Percentiles rank a stretch among this genome's conserved stretches.
phyloP scores from a whole-genome alignment of 2,797 vertebrate species.

The Emys orbicularis region DNA sequence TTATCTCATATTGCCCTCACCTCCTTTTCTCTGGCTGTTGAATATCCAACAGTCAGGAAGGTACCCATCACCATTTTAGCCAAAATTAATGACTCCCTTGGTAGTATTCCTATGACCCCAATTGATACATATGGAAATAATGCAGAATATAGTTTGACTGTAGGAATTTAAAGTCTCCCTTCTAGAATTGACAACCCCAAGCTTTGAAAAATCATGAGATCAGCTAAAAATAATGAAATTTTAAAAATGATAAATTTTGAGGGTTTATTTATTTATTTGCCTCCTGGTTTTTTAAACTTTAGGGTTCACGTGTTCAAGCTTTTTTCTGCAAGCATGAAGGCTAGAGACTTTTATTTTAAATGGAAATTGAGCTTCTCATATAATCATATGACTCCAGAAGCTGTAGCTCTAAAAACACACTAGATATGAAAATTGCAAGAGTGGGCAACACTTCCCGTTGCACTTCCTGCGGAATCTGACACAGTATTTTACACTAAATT shows the following conservation, averaged over 20 bases:
- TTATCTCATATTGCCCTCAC: rapidly evolving
- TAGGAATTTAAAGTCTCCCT: not conserved
- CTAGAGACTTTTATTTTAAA: not conserved
- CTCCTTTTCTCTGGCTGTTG: not conserved
- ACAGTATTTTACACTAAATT: not conserved
- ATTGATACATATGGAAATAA: not conserved
- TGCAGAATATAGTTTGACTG: not conserved
- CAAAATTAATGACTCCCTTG: not conserved
- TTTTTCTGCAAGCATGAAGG: not conserved
- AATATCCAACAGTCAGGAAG: not conserved
- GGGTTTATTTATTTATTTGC: not conserved
- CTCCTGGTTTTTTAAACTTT: not conserved
- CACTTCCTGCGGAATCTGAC: not conserved
- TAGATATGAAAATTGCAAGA: not conserved
- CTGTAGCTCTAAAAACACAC: constrained; percentile 37
- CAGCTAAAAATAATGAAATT: not conserved
- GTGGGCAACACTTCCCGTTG: not conserved
- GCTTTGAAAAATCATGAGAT: not conserved
- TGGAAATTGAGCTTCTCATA: constrained; percentile 5
- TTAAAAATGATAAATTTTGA: not conserved
- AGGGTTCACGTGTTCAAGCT: not conserved
- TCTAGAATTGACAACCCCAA: not conserved
- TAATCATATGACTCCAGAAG: constrained; percentile 22
- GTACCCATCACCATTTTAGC: not conserved
- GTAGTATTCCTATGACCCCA: not conserved